Base-by-base conservation (phyloP, 2,888 invertebrate genomes). In the Tenthredo mesomela region DNA sequence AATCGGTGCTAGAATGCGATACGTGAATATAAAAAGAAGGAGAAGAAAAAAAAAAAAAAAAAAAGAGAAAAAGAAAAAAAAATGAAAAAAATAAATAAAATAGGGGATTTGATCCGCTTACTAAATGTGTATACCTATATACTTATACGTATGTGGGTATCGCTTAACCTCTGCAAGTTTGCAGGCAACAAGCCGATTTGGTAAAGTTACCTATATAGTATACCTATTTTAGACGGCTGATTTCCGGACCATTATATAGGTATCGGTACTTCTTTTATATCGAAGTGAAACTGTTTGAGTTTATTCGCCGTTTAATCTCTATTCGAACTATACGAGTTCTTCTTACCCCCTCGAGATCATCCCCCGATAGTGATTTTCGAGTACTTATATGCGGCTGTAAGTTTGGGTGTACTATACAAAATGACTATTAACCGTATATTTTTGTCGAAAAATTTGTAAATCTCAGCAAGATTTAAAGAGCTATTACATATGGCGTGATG, bases 31-130 rank as follows among this genome's bases (percentile, higher is more conserved):
- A 77, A 29, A 50, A 54, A n/a, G 18, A 15, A 77, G 15, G 2
- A 33, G 21, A 25, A 25, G 37, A 40, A 15, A 12, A 18, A 18
- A 37, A 37, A 18, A 15, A 2, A 58, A n/a, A 4, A 6, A 21
- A 43, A 9, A 43, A 61, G 40, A 58, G 61, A 61, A 21, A 29
- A 29, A 37, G 18, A n/a, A 67, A 40, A 29, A 29, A 37, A 9
- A n/a, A 67, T 25, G 82, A 15, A 80, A 61, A 80, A 80, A 61
- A 21, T 40, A 58, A 65, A 58, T 80, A 40, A 54, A 65, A 61
- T 47, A 33, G 61, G 67, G 82, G 82, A 29, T 80, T 80, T 82
- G 82, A 82, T 82, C 82, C 82, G 82, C 65, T 82, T 82, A 82
- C 65, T n/a, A 65, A 67, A 82, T 33, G 29, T 43, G n/a, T 80